Percentiles rank a stretch among this genome's conserved stretches.
Conservation (phyloP, 2,888 invertebrate species). For the Cataglyphis altisquamis region DNA sequence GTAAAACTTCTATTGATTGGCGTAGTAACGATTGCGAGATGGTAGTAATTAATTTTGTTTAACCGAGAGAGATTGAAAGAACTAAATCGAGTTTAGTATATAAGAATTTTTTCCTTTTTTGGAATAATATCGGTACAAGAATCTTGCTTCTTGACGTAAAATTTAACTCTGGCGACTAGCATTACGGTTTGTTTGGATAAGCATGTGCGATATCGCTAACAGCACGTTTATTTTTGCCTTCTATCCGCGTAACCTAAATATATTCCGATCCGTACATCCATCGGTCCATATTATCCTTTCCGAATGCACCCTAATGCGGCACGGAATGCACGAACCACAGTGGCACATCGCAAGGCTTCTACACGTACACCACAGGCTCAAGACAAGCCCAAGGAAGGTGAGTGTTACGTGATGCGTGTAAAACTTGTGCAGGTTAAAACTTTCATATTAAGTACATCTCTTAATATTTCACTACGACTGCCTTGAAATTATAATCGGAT, state of each 20-base stretch:
- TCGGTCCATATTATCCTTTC: slow-evolving; percentile 60
- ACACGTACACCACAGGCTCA: slow-evolving; percentile 84
- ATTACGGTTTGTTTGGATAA: slow-evolving; percentile 77
- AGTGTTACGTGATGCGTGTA: slow-evolving; percentile 75
- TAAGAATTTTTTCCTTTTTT: slow-evolving; percentile 6
- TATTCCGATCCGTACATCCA: slow-evolving; percentile 64
- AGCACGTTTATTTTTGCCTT: slow-evolving; percentile 85
- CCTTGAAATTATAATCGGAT: slow-evolving; percentile 7
- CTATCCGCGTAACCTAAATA: slow-evolving; percentile 48
- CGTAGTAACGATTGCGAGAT: slow-evolving; percentile 19
- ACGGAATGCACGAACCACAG: slow-evolving; percentile 85
- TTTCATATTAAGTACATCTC: slow-evolving; percentile 26
- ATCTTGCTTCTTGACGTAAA: slow-evolving; percentile 65
- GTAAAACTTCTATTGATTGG: slow-evolving; percentile 12
- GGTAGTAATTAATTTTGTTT: slow-evolving; percentile 34
- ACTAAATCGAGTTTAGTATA: background rate
- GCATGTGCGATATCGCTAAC: slow-evolving; percentile 84
- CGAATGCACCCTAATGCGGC: slow-evolving; percentile 82
- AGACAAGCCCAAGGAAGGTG: slow-evolving; percentile 85
- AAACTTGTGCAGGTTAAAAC: slow-evolving; percentile 8
- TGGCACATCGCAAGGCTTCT: slow-evolving; percentile 85
- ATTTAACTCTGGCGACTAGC: slow-evolving; percentile 63
- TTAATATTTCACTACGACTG: slow-evolving; percentile 16
- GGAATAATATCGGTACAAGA: slow-evolving; percentile 60
- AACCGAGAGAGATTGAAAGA: slow-evolving; percentile 17